A percentile compares a stretch with the other conserved stretches of the same genome.
Evolutionary conservation across 2,113 vertebrate genomes (phyloP).

Genomic region (Sigmodon hispidus): DNA sequence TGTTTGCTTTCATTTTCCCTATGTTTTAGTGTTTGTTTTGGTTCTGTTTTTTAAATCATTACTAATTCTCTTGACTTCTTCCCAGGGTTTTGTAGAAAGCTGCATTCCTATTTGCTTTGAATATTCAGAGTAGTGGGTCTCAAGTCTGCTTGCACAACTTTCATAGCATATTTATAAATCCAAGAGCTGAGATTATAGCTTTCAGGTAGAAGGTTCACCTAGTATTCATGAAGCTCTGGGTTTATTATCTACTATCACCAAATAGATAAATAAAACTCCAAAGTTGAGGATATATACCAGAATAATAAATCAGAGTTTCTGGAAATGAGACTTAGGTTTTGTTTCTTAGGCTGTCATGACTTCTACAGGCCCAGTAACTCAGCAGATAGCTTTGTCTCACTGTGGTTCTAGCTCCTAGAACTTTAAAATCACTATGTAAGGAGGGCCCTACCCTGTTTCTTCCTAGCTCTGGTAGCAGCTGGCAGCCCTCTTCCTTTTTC

Average conservation of each 20-base stretch:
- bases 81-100: background rate
- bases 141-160: background rate
- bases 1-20: background rate
- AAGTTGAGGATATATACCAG: background rate
- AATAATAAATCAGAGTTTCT: slow-evolving; percentile 35
- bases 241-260: background rate
- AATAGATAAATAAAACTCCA: background rate
- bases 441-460: background rate
- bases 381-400: background rate
- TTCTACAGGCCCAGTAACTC: background rate
- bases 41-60: background rate
- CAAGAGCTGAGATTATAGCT: background rate
- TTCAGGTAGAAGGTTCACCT: background rate
- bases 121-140: background rate
- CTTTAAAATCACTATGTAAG: background rate
- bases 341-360: background rate
- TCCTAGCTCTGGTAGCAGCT: background rate
- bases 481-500: background rate
- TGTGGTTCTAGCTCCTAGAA: background rate
- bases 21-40: background rate
- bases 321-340: background rate
- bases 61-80: slow-evolving; percentile 30
- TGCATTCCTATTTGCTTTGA: background rate
- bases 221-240: too few species aligned
- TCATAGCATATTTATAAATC: background rate